phyloP scores from a whole-genome alignment of 2,888 invertebrate species.

The Dilophus febrilis region DNA sequence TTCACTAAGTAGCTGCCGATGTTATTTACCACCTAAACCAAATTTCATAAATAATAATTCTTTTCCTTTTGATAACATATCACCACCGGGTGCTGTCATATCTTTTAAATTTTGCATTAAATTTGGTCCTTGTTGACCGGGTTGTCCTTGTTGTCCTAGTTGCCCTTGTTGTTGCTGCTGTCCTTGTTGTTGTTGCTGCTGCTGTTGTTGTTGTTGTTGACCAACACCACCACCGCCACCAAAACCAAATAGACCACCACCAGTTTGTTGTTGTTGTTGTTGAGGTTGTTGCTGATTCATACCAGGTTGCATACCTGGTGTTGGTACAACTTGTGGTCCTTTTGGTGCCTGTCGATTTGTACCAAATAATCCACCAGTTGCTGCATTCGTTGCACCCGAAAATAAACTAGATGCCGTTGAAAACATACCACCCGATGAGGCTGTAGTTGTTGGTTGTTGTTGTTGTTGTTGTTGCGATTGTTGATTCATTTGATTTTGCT shows the following conservation, averaged over 20 bases:
- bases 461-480: constrained; percentile 20
- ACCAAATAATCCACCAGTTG: constrained; percentile 31
- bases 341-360: constrained; percentile 28
- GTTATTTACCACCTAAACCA: constrained; percentile 64
- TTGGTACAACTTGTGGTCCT: constrained; percentile 28
- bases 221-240: constrained; percentile 17
- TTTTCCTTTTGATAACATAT: constrained; percentile 82
- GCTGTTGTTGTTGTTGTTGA: constrained; percentile 31
- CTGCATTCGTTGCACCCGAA: constrained; percentile 32
- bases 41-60: constrained; percentile 90
- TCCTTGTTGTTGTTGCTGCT: constrained; percentile 27
- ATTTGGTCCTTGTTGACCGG: constrained; percentile 34
- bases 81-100: constrained; percentile 76
- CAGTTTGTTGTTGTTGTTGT: constrained; percentile 17
- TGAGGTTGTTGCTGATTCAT: constrained; percentile 11
- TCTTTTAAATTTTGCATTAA: constrained; percentile 81
- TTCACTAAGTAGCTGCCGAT: constrained; percentile 20
- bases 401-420: constrained; percentile 30
- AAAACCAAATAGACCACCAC: constrained; percentile 16
- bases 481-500: constrained; percentile 13
- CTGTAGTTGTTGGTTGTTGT: constrained; percentile 24
- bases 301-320: constrained; percentile 5
- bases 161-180: too few relatives aligned
- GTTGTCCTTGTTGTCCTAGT: constrained; percentile 26
- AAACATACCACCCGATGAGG: constrained; percentile 27